phyloP scores from a whole-genome alignment of 2,797 vertebrate genomes.

The Ctenopoma kingsleyae region DNA sequence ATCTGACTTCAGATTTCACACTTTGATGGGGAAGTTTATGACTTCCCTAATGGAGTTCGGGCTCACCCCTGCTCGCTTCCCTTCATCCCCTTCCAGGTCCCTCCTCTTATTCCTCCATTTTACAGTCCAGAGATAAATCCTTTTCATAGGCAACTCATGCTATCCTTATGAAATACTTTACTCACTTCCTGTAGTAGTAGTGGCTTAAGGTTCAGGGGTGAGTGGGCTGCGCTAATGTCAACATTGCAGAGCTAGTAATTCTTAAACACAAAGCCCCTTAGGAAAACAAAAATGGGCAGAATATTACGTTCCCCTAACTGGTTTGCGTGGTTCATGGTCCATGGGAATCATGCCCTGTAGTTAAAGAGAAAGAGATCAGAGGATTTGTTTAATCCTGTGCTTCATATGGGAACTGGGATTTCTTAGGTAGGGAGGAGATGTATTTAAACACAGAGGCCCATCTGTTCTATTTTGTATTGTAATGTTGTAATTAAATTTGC shows the following conservation, averaged over 20 bases:
- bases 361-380: slow-evolving; percentile 48
- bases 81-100: slow-evolving; percentile 64
- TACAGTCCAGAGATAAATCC: slow-evolving; percentile 74
- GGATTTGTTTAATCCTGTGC: slow-evolving; percentile 68
- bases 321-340: slow-evolving; percentile 58
- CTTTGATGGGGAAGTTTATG: slow-evolving; percentile 75
- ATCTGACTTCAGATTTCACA: slow-evolving; percentile 64
- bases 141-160: slow-evolving; percentile 62
- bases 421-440: slow-evolving; percentile 50
- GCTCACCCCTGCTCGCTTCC: slow-evolving; percentile 43
- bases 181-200: slow-evolving; percentile 81
- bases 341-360: slow-evolving; percentile 75
- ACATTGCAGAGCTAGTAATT: slow-evolving; percentile 65
- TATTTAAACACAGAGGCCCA: slow-evolving; percentile 49
- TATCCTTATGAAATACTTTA: slow-evolving; percentile 73
- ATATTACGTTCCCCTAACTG: slow-evolving; percentile 70
- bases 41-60: slow-evolving; percentile 68
- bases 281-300: slow-evolving; percentile 74
- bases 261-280: slow-evolving; percentile 64
- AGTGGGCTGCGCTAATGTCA: slow-evolving; percentile 76
- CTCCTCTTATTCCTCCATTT: slow-evolving; percentile 60
- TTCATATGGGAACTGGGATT: slow-evolving; percentile 68
- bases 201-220: slow-evolving; percentile 70
- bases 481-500: slow-evolving; percentile 42
- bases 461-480: slow-evolving; percentile 21